Conservation (phyloP, 2,113 vertebrate genomes). For the Solenodon paradoxus region DNA sequence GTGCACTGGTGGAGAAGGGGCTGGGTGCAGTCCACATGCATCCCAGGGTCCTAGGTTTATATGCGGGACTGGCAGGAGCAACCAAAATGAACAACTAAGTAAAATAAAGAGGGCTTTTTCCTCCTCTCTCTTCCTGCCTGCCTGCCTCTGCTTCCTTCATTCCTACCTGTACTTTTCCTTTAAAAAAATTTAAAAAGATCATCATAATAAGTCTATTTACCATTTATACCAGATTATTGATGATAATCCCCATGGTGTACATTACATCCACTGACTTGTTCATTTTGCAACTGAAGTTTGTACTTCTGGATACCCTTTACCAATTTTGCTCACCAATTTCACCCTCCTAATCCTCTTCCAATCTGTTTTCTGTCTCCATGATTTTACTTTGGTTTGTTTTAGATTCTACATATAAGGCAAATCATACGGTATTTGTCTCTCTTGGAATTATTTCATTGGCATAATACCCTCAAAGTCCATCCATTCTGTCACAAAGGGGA, state of each 20-base stretch:
- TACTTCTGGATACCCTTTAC: background rate
- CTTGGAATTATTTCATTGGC: background rate
- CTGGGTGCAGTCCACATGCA: too few relatives aligned
- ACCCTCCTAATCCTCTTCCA: background rate
- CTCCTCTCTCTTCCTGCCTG: too few relatives aligned
- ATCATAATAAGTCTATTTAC: background rate
- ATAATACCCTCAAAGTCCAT: background rate
- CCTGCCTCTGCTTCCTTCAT: too few relatives aligned
- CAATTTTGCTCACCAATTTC: background rate
- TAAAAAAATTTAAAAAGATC: too few relatives aligned
- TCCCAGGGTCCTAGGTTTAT: too few relatives aligned
- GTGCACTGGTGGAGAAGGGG: too few relatives aligned
- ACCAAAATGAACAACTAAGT: too few relatives aligned
- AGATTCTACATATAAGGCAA: background rate
- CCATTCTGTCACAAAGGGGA: background rate
- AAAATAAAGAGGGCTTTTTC: too few relatives aligned
- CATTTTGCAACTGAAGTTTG: background rate
- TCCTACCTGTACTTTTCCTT: too few relatives aligned
- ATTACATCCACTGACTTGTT: background rate
- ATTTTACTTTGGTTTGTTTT: background rate
- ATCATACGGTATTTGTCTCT: background rate
- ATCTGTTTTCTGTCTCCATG: background rate
- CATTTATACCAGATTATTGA: background rate
- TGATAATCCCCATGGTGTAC: background rate
- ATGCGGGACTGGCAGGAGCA: too few relatives aligned